Base-by-base conservation (phyloP, 2,888 invertebrate genomes). In the Eilema caniola region DNA sequence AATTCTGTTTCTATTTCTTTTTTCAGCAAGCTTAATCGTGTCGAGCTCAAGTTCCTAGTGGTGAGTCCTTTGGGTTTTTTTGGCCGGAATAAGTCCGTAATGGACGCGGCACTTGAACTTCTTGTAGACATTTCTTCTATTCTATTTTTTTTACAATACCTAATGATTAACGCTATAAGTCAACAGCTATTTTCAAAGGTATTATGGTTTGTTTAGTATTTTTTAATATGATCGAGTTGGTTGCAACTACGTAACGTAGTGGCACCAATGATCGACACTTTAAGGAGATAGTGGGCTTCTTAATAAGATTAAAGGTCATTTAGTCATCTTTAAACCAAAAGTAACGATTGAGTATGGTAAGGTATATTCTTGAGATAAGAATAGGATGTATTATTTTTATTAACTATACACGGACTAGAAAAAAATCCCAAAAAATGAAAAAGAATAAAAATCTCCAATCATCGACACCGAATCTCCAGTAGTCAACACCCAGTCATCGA, bases 1-100 rank as follows among this genome's bases (percentile, higher is more conserved):
- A 91, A 79, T 69, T 96, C 95, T 1, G 96, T 96, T 69, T 95
- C 91, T 75, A 96, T 96, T 87, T 96, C 96, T 82, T 93, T 95
- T 83, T 96, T 95, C 75, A 96, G 91, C 77, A 95, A 91, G 78
- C 92, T 93, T 62, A 96, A 86, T n/a, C 96, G 93, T 74, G 91
- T 96, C 86, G 78, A 90, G 86, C 91, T 96, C 62, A 90, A 89
- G 85, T 89, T 90, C 73, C 84, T 89, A 12, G 92, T 88, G 23
- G 90, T 78, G 2, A 94, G 82, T 8, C 91, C 88, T 80, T 87
- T 90, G 3, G 92, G 92, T 66, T 89, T 92, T 56, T 87, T 89
- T 0, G 95, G 95, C 1, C 93, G 90, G 79, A 95, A 95, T 24
- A 93, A 85, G 70, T 95, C 95, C 12, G 93, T 87, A 74, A 95